These are phyloP conservation scores for Caenorhabditis sp. DNA, from an alignment of 2,888 invertebrate species.

Conservation along the genomic window DNA sequence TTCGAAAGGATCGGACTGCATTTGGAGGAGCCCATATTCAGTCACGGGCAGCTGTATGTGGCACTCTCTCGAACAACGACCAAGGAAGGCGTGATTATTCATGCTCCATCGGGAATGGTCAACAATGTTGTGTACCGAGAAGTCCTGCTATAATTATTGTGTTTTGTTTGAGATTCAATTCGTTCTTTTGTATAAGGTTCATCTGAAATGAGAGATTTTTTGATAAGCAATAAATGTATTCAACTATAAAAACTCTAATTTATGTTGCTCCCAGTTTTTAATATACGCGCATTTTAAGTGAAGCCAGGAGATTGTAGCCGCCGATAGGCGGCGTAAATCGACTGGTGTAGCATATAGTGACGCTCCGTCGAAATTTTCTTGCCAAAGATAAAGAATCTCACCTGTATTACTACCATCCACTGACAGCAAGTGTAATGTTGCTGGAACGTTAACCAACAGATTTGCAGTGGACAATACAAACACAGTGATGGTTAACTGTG, in stretches of 20 bases:
- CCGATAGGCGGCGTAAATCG: no score
- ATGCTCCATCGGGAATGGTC: not conserved
- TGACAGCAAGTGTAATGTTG: constrained; percentile 24
- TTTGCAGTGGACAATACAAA: constrained; percentile 47
- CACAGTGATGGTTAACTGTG: constrained; percentile 29
- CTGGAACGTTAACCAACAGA: constrained; percentile 48
- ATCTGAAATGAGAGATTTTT: no score
- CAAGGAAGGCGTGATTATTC: not conserved
- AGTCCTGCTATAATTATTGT: not conserved
- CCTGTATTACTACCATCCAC: constrained; percentile 28
- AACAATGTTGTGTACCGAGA: not conserved
- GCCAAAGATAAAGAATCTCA: constrained; percentile 5
- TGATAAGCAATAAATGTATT: no score
- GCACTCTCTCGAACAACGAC: not conserved
- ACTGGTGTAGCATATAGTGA: no score
- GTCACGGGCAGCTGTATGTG: not conserved
- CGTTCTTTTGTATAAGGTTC: no score
- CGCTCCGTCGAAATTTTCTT: not conserved
- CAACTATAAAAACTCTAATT: no score
- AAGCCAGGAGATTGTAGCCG: no score
- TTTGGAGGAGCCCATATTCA: constrained; percentile 1
- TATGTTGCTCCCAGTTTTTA: no score
- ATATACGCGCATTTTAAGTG: no score
- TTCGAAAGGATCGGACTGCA: constrained; percentile 12
- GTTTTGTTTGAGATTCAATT: no score